A percentile compares a stretch with the other conserved stretches of the same genome.
Conservation (phyloP, 1,140 invertebrate genomes). For the Cryptotermes secundus region DNA sequence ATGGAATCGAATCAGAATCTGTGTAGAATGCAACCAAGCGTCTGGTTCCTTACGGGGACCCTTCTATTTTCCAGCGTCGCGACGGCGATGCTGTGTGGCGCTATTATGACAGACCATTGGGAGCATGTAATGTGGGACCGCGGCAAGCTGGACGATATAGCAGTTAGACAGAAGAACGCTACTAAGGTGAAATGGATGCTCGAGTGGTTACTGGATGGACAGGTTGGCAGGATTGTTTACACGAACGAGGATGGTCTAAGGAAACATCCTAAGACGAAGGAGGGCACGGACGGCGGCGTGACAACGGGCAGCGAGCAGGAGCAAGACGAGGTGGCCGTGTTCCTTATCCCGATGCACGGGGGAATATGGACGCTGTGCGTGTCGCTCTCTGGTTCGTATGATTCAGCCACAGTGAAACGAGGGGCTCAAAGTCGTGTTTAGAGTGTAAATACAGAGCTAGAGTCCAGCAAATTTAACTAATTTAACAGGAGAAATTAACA, state of each 20-base stretch:
- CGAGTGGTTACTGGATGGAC: constrained; percentile 47
- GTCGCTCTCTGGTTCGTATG: constrained; percentile 71
- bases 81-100: constrained; percentile 74
- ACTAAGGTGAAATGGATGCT: constrained; percentile 21
- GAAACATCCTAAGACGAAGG: constrained; percentile 40
- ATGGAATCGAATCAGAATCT: neutral
- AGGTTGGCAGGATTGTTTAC: constrained; percentile 36
- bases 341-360: constrained; percentile 80
- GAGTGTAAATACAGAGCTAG: too few relatives aligned
- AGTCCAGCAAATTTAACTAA: too few relatives aligned
- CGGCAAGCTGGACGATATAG: constrained; percentile 27
- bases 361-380: constrained; percentile 85
- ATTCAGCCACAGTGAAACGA: too few relatives aligned
- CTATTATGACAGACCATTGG: constrained; percentile 85
- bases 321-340: constrained; percentile 50
- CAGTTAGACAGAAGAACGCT: constrained; percentile 30
- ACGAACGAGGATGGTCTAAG: neutral
- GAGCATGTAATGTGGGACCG: constrained; percentile 76
- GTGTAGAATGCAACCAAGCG: constrained; percentile 29
- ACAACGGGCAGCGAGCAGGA: neutral
- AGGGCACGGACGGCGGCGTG: constrained; percentile 43
- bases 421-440: too few relatives aligned
- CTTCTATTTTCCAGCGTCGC: constrained; percentile 59
- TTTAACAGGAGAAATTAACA: too few relatives aligned
- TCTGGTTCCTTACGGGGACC: constrained; percentile 47